Base-by-base conservation (phyloP, 2,113 vertebrate genomes). In the Sorex araneus region DNA sequence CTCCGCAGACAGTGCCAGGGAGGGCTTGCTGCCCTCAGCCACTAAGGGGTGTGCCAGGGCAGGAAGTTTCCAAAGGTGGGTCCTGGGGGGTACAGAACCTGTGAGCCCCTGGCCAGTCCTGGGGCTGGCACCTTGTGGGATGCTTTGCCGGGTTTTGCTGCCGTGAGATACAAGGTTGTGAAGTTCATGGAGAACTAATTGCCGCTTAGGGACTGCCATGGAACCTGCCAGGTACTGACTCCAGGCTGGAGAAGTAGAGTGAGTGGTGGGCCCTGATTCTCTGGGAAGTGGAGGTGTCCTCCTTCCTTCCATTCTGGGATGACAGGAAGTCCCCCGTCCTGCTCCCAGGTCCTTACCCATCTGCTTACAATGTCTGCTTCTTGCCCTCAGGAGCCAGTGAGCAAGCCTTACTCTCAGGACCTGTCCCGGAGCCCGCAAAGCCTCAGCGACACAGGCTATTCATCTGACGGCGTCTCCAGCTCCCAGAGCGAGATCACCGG, bases 391-490 rank as follows among this genome's bases (percentile, higher is more conserved):
- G 99, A 99, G 2, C 97, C 97, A 92, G 98, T 96, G 95, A 98
- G 98, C 98, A 99, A 99, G 98, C 98, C 99, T 96, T 99, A 99
- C 95, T 98, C 98, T 91, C 99, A 99, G 0, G 99, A 99, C 95
- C 97, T 99, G 92, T 99, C 99, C 74, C 99, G 99, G 90, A 98
- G 98, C 82, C 98, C 98, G 27, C 98, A 99, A 95, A 99, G 99
- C 97, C 98, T 99, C 97, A 99, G 99, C 1, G 99, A 99, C 97
- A 99, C 99, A 0, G 99, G 99, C 93, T 99, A 99, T 92, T 99
- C 99, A 78, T 99, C 99, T 0, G 99, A 99, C 2, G 99, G 99
- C 69, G 98, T 99, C 96, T 99, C 99, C 50, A 99, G 99, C 97
- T 99, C 99, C 1, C 99, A 99, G 94, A 99, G 99, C 8, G 99